Evolutionary conservation across 2,888 invertebrate species (phyloP).

Genomic region (Craniophora ligustri): DNA sequence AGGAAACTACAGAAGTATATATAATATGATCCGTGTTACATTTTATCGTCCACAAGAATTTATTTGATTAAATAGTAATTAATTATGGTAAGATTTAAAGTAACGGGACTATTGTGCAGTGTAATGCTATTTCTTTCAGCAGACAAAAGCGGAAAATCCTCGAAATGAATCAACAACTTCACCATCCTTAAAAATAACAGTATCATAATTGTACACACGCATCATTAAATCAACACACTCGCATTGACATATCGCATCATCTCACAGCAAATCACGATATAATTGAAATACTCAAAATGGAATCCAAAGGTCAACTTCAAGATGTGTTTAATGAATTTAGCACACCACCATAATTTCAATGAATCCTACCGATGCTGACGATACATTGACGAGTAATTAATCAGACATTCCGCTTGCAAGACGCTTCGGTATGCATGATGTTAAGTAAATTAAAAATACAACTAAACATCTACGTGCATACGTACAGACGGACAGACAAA

Average conservation of each 20-base stretch:
- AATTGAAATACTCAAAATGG: conserved; percentile 17
- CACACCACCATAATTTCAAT: conserved; percentile 32
- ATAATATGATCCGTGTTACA: too few relatives aligned
- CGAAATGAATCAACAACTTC: too few relatives aligned
- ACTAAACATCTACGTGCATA: conserved; percentile 49
- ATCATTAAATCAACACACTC: conserved; percentile 9
- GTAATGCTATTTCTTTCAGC: too few relatives aligned
- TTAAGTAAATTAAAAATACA: conserved; percentile 61
- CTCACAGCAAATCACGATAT: conserved; percentile 17
- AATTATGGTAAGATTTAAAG: too few relatives aligned
- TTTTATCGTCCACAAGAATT: too few relatives aligned
- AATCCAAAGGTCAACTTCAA: conserved; percentile 34
- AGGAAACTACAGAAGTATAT: too few relatives aligned
- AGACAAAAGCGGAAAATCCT: too few relatives aligned
- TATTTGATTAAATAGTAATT: too few relatives aligned
- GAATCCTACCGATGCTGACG: conserved; percentile 39
- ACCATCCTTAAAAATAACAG: too few relatives aligned
- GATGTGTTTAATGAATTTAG: conserved; percentile 30
- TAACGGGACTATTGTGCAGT: too few relatives aligned
- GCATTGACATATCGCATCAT: conserved; percentile 8
- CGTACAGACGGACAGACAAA: conserved; percentile 46
- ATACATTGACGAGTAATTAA: conserved; percentile 53
- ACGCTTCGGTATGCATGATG: conserved; percentile 42
- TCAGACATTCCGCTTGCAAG: conserved; percentile 51
- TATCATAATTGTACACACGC: too few relatives aligned